Conservation (phyloP, 2,113 vertebrate genomes). For the Rhea americana region DNA sequence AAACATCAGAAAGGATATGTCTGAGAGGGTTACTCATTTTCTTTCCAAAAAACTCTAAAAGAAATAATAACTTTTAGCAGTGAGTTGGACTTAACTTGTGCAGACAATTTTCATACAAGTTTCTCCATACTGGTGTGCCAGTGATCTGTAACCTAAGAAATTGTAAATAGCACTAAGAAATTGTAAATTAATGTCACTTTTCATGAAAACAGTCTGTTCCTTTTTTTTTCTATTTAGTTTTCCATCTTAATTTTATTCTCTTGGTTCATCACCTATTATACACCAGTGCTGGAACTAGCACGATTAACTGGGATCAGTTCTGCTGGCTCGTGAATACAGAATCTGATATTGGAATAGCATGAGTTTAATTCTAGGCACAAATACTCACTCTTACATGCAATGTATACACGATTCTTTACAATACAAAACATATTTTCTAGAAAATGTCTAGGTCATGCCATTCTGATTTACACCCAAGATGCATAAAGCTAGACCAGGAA, state of each 20-base stretch:
- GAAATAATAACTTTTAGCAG: conserved; percentile 37
- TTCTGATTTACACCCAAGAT: not conserved
- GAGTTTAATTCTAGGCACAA: not conserved
- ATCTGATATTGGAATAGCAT: not conserved
- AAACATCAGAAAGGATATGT: conserved; percentile 47
- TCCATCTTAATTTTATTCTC: conserved; percentile 5
- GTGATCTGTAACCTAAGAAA: conserved; percentile 23
- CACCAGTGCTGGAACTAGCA: not conserved
- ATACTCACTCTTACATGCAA: not conserved
- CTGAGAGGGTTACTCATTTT: conserved; percentile 32
- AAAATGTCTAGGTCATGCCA: not conserved
- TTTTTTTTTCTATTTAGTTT: not conserved
- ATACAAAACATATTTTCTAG: not conserved
- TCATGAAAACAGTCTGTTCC: not conserved
- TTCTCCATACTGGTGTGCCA: conserved; percentile 7
- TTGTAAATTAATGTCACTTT: conserved; percentile 9
- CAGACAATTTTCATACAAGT: conserved; percentile 34
- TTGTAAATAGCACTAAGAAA: conserved; percentile 1
- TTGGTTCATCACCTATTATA: not conserved
- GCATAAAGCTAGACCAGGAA: not conserved
- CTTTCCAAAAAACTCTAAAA: conserved; percentile 31
- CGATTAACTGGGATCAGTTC: not conserved
- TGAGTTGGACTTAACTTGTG: conserved; percentile 23
- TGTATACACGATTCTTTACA: not conserved
- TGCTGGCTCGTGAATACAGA: not conserved